phyloP scores from a whole-genome alignment of 2,113 vertebrate species.

The Pituophis catenifer region DNA sequence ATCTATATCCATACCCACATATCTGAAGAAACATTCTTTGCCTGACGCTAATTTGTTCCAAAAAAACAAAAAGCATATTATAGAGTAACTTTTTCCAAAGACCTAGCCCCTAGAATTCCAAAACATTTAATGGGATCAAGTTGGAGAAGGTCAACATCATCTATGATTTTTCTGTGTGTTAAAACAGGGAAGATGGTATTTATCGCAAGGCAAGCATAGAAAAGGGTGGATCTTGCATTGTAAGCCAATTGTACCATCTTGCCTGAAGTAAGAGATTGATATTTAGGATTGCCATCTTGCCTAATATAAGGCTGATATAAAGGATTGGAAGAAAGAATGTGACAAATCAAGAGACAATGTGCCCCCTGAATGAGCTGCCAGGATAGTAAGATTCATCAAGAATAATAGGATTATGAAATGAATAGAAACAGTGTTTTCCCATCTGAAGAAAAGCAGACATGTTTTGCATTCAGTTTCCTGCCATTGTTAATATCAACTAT shows the following conservation, averaged over 20 bases:
- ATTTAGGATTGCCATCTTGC: background rate
- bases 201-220: background rate
- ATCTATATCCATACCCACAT: background rate
- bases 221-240: background rate
- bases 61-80: background rate
- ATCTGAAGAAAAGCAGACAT: background rate
- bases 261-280: background rate
- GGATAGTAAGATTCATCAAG: background rate
- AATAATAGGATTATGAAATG: background rate
- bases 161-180: background rate
- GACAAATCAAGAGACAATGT: background rate
- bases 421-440: background rate
- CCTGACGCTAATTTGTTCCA: background rate
- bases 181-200: background rate
- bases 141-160: background rate
- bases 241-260: background rate
- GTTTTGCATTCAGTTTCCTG: background rate
- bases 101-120: background rate
- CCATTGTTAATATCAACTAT: background rate
- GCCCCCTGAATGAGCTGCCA: background rate
- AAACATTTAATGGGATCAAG: background rate
- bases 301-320: background rate
- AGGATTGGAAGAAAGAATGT: background rate
- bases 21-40: background rate
- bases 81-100: background rate